Evolutionary conservation across 2,888 invertebrate species (phyloP), one percentile per base, ranked within the genome.

Genomic region (Aleiodes leptofemur): DNA sequence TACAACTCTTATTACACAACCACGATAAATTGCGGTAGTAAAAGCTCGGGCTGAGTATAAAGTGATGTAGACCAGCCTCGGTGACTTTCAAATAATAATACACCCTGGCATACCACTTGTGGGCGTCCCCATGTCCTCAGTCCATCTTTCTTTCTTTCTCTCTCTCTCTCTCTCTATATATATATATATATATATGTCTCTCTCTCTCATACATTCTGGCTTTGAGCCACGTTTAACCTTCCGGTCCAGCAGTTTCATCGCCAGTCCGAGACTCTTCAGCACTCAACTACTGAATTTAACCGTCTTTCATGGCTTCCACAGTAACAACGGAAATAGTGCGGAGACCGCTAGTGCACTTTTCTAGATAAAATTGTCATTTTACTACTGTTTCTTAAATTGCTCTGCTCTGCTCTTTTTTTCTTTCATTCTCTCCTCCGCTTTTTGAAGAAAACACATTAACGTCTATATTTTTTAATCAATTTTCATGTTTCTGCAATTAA

Each of bases 151-250:
- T 43, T 9, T 43, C 16, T 9, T 16, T 55, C 56, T 66, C 56
- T 38, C 53, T 7, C n/a, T 50, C 31, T 51, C 31, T 51, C 16
- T 31, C 5, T 31, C 31, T n/a, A n/a, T n/a, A n/a, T n/a, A n/a
- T n/a, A n/a, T n/a, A n/a, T n/a, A n/a, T n/a, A n/a, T n/a, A n/a
- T n/a, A n/a, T n/a, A n/a, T n/a, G n/a, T 55, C 56, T 66, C 56
- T 38, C 53, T 51, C 16, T 34, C 6, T 34, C 34, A 4, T 64
- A 16, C 13, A 48, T 48, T 64, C 69, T 69, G 76, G 84, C 84
- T 84, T 84, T 82, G 82, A 83, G 81, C 80, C 82, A 74, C 81
- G 81, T 81, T 64, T 83, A 83, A 85, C 83, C 43, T 85, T 85
- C 81, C 85, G 82, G 82, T 82, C 79, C 82, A 77, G 80, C 77